Percentiles rank a stretch among this genome's conserved stretches.
Evolutionary conservation across 2,113 vertebrate genomes (phyloP).

Genomic region (Heterochromis multidens): DNA sequence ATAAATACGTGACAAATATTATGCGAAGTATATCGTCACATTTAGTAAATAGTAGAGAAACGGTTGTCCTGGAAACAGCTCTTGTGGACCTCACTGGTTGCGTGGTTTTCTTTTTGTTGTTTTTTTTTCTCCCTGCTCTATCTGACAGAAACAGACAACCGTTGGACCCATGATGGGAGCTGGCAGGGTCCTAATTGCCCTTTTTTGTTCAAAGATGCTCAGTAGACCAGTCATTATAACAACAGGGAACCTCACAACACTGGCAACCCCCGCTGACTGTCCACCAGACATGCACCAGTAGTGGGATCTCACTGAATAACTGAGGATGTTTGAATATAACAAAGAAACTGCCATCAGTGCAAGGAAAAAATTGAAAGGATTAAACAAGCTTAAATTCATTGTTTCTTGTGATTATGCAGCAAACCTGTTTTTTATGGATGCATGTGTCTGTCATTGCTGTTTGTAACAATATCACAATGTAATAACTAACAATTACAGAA

Average conservation of each 20-base stretch:
- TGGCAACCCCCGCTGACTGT: background rate
- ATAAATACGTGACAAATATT: background rate
- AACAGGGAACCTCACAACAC: slow-evolving; percentile 12
- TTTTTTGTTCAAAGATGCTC: slow-evolving; percentile 27
- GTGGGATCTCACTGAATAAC: background rate
- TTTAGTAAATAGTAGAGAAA: background rate
- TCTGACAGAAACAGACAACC: slow-evolving; percentile 35
- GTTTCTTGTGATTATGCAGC: background rate
- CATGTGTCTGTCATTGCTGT: background rate
- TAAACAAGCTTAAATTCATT: background rate
- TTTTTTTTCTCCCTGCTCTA: background rate
- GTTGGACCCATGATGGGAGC: slow-evolving; percentile 20
- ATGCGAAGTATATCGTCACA: background rate
- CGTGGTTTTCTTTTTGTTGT: background rate
- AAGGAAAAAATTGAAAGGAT: background rate
- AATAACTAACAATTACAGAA: background rate
- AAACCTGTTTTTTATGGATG: background rate
- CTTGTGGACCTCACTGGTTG: background rate
- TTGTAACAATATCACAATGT: background rate
- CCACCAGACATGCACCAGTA: background rate
- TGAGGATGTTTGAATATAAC: background rate
- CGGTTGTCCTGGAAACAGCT: slow-evolving; percentile 36
- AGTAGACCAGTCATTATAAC: slow-evolving; percentile 44
- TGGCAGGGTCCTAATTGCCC: slow-evolving; percentile 39
- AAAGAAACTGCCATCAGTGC: background rate